Percentiles rank a stretch among this genome's conserved stretches.
Evolutionary conservation across 2,888 invertebrate species (phyloP).

Genomic region (Maniola hyperantus): DNA sequence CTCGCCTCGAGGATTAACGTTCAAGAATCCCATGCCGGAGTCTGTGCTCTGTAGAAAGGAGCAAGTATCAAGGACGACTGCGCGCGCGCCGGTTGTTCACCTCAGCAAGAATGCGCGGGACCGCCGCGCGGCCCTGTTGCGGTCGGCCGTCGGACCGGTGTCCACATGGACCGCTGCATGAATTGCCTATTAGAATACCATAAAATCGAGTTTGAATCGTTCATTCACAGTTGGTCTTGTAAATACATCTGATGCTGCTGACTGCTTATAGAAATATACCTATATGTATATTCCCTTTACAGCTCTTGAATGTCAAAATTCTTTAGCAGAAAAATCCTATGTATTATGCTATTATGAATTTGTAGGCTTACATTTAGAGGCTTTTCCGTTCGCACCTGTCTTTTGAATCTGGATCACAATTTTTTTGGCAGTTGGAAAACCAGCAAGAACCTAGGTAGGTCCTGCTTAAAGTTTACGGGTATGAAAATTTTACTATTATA

Average conservation of each 20-base stretch:
- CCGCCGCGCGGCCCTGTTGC: slow-evolving; percentile 58
- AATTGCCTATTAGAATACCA: slow-evolving; percentile 34
- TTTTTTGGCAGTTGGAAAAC: too few relatives aligned
- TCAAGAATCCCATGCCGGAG: slow-evolving; percentile 26
- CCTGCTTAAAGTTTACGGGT: too few relatives aligned
- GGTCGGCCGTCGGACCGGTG: slow-evolving; percentile 63
- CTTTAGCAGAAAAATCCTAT: too few relatives aligned
- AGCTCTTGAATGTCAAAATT: too few relatives aligned
- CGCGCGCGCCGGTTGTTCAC: slow-evolving; percentile 75
- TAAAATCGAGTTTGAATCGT: slow-evolving; percentile 26
- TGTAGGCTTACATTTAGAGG: too few relatives aligned
- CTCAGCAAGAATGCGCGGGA: slow-evolving; percentile 72
- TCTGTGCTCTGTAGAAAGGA: slow-evolving; percentile 68
- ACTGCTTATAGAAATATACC: background rate
- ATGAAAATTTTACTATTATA: too few relatives aligned
- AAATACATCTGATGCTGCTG: background rate
- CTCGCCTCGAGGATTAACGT: slow-evolving; percentile 30
- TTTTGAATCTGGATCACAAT: too few relatives aligned
- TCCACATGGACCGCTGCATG: slow-evolving; percentile 32
- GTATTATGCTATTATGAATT: too few relatives aligned
- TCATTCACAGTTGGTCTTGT: slow-evolving; percentile 17
- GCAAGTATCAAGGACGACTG: slow-evolving; percentile 71
- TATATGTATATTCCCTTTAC: background rate
- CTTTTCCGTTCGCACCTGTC: too few relatives aligned
- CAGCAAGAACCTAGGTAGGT: too few relatives aligned